Evolutionary conservation across 1,140 invertebrate species (phyloP), one percentile per base, ranked within the genome.

Genomic region (Aphelenchoides besseyi): DNA sequence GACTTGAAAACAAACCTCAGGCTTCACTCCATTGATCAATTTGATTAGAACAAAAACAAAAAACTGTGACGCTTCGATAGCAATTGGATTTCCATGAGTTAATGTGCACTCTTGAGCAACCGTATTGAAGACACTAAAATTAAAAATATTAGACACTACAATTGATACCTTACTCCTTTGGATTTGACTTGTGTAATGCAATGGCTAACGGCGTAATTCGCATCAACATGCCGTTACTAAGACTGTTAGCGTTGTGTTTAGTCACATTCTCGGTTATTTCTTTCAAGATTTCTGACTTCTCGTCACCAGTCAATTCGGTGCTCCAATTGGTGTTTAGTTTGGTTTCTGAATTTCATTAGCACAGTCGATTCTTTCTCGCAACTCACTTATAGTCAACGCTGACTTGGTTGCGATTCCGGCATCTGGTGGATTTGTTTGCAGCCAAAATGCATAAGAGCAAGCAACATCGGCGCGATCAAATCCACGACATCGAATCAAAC

Each of bases 191-290:
- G 29, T 48, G 12, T 9, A 37, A 32, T 16, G 74, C 73, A 64
- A 74, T 76, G 32, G 37, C 73, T 3, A 74, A 54, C 3, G 73
- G 73, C 23, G 73, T 76, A 26, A 76, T 72, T 3, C 73, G 74
- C 73, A 74, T 74, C 36, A 74, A 36, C 33, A 69, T 57, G 41
- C 73, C 73, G 37, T 74, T 74, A 66, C 74, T 77, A 30, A 76
- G 28, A 62, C 73, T 74, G 9, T 63, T 16, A 23, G 26, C 8
- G 33, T 76, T 71, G 1, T 16, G 16, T 30, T 70, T 23, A 5
- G 72, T 12, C 1, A 57, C 74, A n/a, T 76, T 29, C 29, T 29
- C 37, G 18, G n/a, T 3, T 29, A 77, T 28, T 64, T 73, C 26
- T 18, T 29, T 1, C 12, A 30, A 26, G 18, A 75, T 23, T 9